Evolutionary conservation across 2,797 vertebrate species (phyloP).

Genomic region (Sebastes minor): DNA sequence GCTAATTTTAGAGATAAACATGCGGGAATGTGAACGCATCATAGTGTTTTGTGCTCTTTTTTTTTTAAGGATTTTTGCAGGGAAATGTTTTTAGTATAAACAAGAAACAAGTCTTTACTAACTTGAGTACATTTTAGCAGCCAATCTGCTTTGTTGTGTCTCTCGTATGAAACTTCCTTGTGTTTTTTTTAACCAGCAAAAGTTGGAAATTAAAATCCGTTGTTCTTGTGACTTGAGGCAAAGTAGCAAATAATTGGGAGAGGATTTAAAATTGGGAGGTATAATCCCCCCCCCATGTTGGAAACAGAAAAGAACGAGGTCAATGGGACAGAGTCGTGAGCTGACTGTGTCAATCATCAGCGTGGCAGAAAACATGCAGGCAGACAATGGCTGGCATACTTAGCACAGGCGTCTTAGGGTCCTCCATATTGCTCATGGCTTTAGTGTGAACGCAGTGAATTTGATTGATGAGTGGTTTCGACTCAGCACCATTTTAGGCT

Average conservation of each 20-base stretch:
- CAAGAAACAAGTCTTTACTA: neutral
- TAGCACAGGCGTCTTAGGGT: conserved; percentile 69
- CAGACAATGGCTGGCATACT: conserved; percentile 80
- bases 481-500: conserved; percentile 40
- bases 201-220: conserved; percentile 39
- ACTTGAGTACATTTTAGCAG: neutral
- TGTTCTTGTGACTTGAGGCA: conserved; percentile 37
- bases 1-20: conserved; percentile 31
- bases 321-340: conserved; percentile 73
- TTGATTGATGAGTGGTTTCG: conserved; percentile 61
- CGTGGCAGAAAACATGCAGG: conserved; percentile 71
- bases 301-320: conserved; percentile 67
- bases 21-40: neutral
- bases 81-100: neutral
- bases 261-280: conserved; percentile 53
- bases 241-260: conserved; percentile 53
- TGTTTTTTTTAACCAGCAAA: conserved; percentile 7
- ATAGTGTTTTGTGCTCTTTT: neutral
- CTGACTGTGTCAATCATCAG: conserved; percentile 81
- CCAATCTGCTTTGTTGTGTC: conserved; percentile 31
- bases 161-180: conserved; percentile 27
- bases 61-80: neutral
- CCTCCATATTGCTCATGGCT: conserved; percentile 59
- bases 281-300: conserved; percentile 59
- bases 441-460: conserved; percentile 49